phyloP scores from a whole-genome alignment of 2,888 invertebrate species.

The Lepetodrilus schrolli region DNA sequence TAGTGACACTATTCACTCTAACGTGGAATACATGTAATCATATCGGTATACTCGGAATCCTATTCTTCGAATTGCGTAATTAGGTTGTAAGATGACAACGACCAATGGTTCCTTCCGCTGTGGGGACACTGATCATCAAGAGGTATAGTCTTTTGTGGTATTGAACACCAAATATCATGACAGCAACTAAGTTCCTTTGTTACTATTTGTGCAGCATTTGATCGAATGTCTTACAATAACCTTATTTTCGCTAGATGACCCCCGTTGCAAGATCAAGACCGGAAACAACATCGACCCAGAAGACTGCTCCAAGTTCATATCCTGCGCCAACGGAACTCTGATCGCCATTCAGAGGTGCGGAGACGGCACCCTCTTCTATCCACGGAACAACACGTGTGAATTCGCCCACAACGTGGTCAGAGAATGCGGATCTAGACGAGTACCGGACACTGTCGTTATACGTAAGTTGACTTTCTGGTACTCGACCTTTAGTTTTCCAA shows the following conservation, averaged over 20 bases:
- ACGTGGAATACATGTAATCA: no score
- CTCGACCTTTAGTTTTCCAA: no score
- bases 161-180: no score
- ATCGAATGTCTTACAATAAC: background rate
- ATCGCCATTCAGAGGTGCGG: slow-evolving; percentile 51
- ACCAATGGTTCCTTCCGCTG: no score
- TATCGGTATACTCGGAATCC: no score
- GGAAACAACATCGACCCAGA: slow-evolving; percentile 55
- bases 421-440: slow-evolving; percentile 45
- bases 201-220: no score
- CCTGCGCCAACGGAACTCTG: slow-evolving; percentile 52
- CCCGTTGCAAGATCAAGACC: slow-evolving; percentile 47
- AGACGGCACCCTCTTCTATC: slow-evolving; percentile 52
- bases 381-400: slow-evolving; percentile 49
- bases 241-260: slow-evolving; percentile 41
- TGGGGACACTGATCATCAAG: no score
- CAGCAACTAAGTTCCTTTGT: no score
- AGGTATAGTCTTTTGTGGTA: no score
- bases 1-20: no score
- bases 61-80: no score
- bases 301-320: slow-evolving; percentile 52
- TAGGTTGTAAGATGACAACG: no score
- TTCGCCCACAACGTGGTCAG: slow-evolving; percentile 47
- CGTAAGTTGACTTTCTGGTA: slow-evolving; percentile 39
- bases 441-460: slow-evolving; percentile 49